A percentile compares a stretch with the other conserved stretches of the same genome.
phyloP scores from a whole-genome alignment of 2,113 vertebrate genomes.

The Lophura nycthemera region DNA sequence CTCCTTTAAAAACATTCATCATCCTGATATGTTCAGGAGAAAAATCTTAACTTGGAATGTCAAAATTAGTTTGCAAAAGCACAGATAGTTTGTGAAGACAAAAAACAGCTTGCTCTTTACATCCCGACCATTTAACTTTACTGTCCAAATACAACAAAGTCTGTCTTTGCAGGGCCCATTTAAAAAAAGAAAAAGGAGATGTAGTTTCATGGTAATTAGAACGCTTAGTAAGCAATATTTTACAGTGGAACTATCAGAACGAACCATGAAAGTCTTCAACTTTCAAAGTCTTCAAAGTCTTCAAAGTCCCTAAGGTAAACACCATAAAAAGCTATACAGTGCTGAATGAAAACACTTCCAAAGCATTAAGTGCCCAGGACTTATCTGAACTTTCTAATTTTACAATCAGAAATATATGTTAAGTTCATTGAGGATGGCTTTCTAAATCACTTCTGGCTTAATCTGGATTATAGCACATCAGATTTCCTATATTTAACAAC shows the following conservation, averaged over 20 bases:
- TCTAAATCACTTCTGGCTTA: background rate
- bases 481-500: background rate
- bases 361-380: background rate
- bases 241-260: background rate
- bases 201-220: background rate
- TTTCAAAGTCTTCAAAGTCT: no score
- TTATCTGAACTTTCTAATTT: background rate
- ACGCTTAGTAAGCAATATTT: background rate
- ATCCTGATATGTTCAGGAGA: background rate
- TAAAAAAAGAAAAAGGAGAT: background rate
- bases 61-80: background rate
- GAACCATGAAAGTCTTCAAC: background rate
- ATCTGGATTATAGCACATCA: background rate
- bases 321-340: background rate
- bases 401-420: background rate
- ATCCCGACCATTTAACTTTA: background rate
- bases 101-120: background rate
- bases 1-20: slow-evolving; percentile 24
- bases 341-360: background rate
- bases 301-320: background rate
- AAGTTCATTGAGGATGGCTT: background rate
- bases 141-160: background rate
- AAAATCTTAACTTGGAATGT: background rate
- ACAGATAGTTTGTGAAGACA: background rate
- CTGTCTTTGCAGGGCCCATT: background rate